Evolutionary conservation across 2,113 vertebrate genomes (phyloP).

Genomic region (Cebus imitator): DNA sequence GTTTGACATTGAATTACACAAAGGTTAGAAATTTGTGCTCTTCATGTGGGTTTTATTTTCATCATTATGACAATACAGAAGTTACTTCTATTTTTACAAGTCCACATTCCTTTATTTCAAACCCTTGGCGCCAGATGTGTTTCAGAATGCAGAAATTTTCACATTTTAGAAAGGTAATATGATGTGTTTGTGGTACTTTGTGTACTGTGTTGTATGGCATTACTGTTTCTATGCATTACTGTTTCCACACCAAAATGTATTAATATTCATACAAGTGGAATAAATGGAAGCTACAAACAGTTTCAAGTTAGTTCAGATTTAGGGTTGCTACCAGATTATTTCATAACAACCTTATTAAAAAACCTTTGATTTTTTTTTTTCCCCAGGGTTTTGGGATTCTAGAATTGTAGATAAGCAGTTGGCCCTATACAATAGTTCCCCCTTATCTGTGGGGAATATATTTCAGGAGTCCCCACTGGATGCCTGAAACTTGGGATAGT

Average conservation of each 20-base stretch:
- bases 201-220: background rate
- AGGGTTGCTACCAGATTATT: conserved; percentile 24
- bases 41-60: conserved; percentile 29
- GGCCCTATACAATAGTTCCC: background rate
- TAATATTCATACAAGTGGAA: background rate
- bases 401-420: background rate
- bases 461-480: background rate
- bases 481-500: background rate
- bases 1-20: background rate
- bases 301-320: conserved; percentile 1
- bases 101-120: conserved; percentile 13
- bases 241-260: background rate
- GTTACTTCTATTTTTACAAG: background rate
- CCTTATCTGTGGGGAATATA: background rate
- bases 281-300: background rate
- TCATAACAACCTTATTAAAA: background rate
- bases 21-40: background rate
- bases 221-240: background rate
- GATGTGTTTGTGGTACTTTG: conserved; percentile 15
- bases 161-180: conserved; percentile 18
- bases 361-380: background rate
- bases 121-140: background rate
- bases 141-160: conserved; percentile 16
- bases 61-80: background rate
- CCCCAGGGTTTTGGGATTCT: background rate